A percentile compares a stretch with the other conserved stretches of the same genome.
phyloP scores from a whole-genome alignment of 2,113 vertebrate species.

The Haemorhous mexicanus region DNA sequence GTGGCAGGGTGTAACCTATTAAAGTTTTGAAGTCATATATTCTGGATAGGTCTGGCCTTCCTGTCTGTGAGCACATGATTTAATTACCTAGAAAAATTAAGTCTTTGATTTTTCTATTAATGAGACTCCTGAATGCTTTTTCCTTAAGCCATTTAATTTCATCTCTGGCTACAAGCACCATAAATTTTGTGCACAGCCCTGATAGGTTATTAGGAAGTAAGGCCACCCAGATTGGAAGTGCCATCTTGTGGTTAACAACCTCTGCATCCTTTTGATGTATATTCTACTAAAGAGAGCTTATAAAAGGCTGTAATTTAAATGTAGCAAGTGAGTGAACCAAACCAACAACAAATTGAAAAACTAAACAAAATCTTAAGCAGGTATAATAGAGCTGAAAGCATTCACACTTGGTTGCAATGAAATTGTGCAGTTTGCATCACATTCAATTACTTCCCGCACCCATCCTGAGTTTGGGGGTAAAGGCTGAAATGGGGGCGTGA shows the following conservation, averaged over 20 bases:
- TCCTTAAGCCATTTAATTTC: background rate
- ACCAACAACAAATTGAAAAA: background rate
- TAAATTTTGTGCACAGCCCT: background rate
- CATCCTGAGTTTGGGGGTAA: background rate
- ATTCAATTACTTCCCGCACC: background rate
- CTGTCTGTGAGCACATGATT: background rate
- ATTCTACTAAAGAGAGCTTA: background rate
- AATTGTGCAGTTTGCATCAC: background rate
- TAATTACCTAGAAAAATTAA: background rate
- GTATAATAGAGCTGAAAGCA: background rate
- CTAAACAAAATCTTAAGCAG: background rate
- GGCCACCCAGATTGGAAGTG: background rate
- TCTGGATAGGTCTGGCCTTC: background rate
- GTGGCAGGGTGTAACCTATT: background rate
- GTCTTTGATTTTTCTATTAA: background rate
- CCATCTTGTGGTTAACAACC: background rate
- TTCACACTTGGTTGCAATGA: background rate
- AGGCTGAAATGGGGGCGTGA: background rate
- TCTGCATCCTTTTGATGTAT: background rate
- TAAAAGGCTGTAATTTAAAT: background rate
- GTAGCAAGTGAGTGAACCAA: background rate
- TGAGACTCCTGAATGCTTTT: background rate
- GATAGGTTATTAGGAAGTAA: background rate
- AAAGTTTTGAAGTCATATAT: background rate
- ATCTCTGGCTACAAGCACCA: background rate